These are phyloP conservation scores for Syrista parreyssii DNA, from an alignment of 2,888 invertebrate species.

Conservation along the genomic window DNA sequence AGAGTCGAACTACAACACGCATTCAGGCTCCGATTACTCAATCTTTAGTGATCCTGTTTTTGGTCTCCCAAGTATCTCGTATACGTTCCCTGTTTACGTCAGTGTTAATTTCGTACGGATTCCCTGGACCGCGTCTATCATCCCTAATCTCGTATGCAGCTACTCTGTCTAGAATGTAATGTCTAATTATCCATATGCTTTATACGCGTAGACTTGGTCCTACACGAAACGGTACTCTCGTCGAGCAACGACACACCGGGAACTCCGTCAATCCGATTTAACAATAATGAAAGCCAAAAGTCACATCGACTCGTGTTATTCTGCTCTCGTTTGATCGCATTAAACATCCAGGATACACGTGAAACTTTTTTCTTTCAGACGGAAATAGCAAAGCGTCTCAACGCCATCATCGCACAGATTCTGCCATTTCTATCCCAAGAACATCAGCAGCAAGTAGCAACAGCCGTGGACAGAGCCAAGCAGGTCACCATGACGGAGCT, in stretches of 20 bases:
- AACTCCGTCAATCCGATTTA: neutral
- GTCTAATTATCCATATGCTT: neutral
- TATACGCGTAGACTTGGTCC: too few species aligned
- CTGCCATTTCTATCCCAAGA: slow-evolving; percentile 92
- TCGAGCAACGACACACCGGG: neutral
- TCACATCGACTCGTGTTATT: neutral
- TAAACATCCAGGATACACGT: neutral
- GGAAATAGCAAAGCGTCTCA: slow-evolving; percentile 94
- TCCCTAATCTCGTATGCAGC: slow-evolving; percentile 13
- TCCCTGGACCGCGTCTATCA: slow-evolving; percentile 2
- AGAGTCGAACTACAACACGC: neutral
- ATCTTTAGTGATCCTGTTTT: slow-evolving; percentile 9
- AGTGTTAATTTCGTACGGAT: slow-evolving; percentile 15
- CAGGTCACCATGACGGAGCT: slow-evolving; percentile 96
- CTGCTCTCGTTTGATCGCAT: neutral
- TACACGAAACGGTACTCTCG: neutral
- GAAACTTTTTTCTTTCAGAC: slow-evolving; percentile 71
- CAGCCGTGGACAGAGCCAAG: slow-evolving; percentile 93
- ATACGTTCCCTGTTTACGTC: neutral
- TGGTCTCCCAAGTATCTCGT: slow-evolving; percentile 18
- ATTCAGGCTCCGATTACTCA: slow-evolving; percentile 18
- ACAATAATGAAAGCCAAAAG: neutral
- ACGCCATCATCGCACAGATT: slow-evolving; percentile 93
- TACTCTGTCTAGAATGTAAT: neutral
- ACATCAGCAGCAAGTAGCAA: slow-evolving; percentile 92